These are phyloP conservation scores for Dicycla oo DNA, from an alignment of 2,888 invertebrate genomes.

Conservation along the genomic window DNA sequence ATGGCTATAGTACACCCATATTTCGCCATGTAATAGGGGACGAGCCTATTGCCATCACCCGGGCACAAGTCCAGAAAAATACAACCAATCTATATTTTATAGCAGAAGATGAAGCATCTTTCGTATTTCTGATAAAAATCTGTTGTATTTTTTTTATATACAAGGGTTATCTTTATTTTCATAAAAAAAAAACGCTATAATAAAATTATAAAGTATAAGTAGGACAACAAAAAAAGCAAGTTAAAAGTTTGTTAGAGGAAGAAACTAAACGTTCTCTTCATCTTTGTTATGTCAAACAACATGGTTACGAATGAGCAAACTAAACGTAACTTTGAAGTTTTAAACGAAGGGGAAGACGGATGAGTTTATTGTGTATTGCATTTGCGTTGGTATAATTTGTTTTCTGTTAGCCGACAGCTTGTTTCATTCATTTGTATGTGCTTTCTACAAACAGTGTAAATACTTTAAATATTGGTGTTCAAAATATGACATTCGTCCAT, in stretches of 20 bases:
- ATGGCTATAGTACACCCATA: no score
- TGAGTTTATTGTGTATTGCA: constrained; percentile 63
- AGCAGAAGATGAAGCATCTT: no score
- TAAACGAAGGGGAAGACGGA: constrained; percentile 65
- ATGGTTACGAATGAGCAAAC: constrained; percentile 43
- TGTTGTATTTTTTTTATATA: no score
- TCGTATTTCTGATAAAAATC: no score
- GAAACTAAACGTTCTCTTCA: constrained; percentile 31
- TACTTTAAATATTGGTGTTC: constrained; percentile 37
- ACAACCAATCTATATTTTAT: no score
- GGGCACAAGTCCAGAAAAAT: no score
- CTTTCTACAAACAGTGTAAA: constrained; percentile 43
- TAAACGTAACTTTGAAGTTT: constrained; percentile 74
- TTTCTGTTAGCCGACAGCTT: constrained; percentile 66
- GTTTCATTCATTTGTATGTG: constrained; percentile 45
- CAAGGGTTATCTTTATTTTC: no score
- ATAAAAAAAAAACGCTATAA: no score
- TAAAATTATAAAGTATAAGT: no score
- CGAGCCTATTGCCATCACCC: no score
- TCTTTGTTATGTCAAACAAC: neutral
- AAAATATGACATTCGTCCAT: constrained; percentile 43
- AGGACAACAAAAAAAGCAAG: neutral
- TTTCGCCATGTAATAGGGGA: no score
- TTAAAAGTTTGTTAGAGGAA: neutral
- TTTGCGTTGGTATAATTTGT: constrained; percentile 65